Evolutionary conservation across 2,888 invertebrate genomes (phyloP).

Genomic region (Melinaea marsaeus): DNA sequence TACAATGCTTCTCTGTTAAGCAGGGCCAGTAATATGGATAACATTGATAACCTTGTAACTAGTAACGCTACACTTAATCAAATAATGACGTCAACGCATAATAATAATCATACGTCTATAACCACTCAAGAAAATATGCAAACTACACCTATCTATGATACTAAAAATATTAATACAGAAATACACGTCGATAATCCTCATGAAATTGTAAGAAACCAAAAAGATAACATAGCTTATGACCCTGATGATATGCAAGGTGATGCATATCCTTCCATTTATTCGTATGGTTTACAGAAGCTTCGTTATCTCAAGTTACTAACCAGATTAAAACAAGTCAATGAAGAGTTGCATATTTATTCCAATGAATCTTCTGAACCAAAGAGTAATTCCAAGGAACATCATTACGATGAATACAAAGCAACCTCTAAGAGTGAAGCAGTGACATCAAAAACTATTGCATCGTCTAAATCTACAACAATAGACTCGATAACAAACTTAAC

Average conservation of each 20-base stretch:
- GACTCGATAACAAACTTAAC: constrained; percentile 39
- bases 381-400: constrained; percentile 51
- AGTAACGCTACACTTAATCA: constrained; percentile 40
- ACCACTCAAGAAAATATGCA: constrained; percentile 25
- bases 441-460: constrained; percentile 30
- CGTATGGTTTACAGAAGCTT: constrained; percentile 66
- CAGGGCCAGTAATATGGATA: constrained; percentile 46
- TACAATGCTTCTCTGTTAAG: constrained; percentile 56
- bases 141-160: constrained; percentile 20
- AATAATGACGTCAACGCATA: constrained; percentile 22
- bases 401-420: constrained; percentile 48
- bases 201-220: constrained; percentile 37
- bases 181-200: constrained; percentile 39
- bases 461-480: constrained; percentile 34
- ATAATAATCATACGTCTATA: constrained; percentile 19
- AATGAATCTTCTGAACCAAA: constrained; percentile 52
- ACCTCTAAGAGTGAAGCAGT: constrained; percentile 30
- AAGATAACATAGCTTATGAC: constrained; percentile 55
- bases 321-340: constrained; percentile 57
- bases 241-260: constrained; percentile 69
- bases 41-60: constrained; percentile 57
- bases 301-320: constrained; percentile 61
- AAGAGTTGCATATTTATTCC: constrained; percentile 61
- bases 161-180: constrained; percentile 34
- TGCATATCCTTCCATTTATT: constrained; percentile 60